These are phyloP conservation scores for Arenaria interpres DNA, from an alignment of 2,113 vertebrate genomes.

Conservation along the genomic window DNA sequence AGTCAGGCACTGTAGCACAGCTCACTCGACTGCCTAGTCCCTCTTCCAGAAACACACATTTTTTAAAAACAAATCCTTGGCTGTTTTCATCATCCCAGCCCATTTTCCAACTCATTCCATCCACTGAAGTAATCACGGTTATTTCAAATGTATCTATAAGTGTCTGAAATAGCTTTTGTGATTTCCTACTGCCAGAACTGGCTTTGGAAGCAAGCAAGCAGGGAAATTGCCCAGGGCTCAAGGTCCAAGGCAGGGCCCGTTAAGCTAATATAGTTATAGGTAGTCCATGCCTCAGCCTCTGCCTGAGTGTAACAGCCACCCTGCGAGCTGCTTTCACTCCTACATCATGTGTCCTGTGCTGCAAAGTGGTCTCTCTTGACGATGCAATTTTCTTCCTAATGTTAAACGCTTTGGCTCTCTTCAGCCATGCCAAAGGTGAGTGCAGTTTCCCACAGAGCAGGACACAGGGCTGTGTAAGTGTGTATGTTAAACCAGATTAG, in stretches of 20 bases:
- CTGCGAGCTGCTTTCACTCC: neutral
- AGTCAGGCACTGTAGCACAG: neutral
- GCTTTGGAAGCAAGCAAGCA: neutral
- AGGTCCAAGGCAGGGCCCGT: neutral
- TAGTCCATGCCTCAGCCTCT: neutral
- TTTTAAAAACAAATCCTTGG: neutral
- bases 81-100: neutral
- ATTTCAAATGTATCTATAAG: neutral
- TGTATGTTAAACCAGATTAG: neutral
- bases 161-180: neutral
- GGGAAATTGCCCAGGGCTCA: neutral
- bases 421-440: neutral
- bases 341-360: neutral
- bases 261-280: neutral
- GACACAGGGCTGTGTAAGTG: neutral
- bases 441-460: neutral
- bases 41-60: neutral
- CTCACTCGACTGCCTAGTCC: neutral
- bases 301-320: neutral
- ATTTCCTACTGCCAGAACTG: neutral
- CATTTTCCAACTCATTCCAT: neutral
- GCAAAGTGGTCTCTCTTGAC: neutral
- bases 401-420: neutral
- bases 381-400: neutral
- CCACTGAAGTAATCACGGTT: neutral